Evolutionary conservation across 2,797 vertebrate genomes (phyloP), one percentile per base, ranked within the genome.

Genomic region (Cynopterus sphinx): DNA sequence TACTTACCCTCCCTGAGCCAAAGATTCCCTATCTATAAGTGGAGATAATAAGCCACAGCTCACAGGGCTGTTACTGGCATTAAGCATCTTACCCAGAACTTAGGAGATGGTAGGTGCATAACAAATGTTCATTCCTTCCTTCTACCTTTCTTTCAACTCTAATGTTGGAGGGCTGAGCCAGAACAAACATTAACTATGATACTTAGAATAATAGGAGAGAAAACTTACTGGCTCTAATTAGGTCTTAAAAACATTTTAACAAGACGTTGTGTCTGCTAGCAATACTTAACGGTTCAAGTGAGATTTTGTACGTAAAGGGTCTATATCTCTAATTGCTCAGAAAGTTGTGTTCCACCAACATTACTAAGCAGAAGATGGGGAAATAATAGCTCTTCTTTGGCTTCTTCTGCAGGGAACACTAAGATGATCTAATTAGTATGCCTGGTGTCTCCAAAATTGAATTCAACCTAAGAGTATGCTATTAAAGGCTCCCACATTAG

Each of bases 401-500:
- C 73, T 96, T 92, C 78, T 94, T 96, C 78, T 95, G 95, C 88
- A 87, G 96, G 91, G 95, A 97, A 89, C 91, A 90, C 97, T 90
- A 96, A 98, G 97, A 97, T 33, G 94, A 97, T 97, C 98, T 98
- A 98, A 98, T 98, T 98, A 98, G 97, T 95, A 98, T 98, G 98
- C 97, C 97, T 97, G 97, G 97, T 97, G 95, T 98, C 97, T 98
- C 97, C 97, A 96, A 98, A 99, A 98, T 96, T 97, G 98, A 99
- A 99, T 98, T 98, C 98, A 97, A 98, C 98, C 98, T 98, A 98
- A 98, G 99, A 99, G 98, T 98, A 94, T 61, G 95, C 98, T 98
- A 98, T 98, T 98, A 99, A 98, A 98, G 98, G 97, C 98, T 98
- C 98, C 97, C 98, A 98, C 95, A 98, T 97, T 93, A 98, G 98